These are phyloP conservation scores for Microctonus brassicae DNA, from an alignment of 2,888 invertebrate genomes.

Conservation along the genomic window DNA sequence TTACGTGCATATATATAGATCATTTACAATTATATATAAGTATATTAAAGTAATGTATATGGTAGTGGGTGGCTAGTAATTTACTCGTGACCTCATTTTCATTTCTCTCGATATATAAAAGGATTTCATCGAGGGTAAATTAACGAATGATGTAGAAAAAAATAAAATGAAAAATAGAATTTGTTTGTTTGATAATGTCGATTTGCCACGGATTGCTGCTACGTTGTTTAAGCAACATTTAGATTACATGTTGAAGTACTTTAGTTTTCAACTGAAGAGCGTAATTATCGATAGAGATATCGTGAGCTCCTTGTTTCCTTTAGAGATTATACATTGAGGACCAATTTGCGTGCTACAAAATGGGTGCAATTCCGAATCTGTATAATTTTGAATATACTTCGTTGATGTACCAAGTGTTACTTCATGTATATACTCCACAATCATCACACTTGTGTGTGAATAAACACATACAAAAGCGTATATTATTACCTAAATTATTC, in stretches of 20 bases:
- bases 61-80: conserved; percentile 20
- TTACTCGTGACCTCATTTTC: conserved; percentile 22
- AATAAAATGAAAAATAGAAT: background rate
- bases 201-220: background rate
- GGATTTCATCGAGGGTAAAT: conserved; percentile 1
- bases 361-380: background rate
- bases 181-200: background rate
- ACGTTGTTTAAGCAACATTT: background rate
- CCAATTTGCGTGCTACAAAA: background rate
- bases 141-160: background rate
- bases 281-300: background rate
- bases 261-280: background rate
- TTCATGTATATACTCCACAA: background rate
- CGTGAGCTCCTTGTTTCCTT: background rate
- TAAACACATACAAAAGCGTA: no score
- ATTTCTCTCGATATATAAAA: conserved; percentile 12
- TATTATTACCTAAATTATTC: no score
- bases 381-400: background rate
- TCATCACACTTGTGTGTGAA: background rate
- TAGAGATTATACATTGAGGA: background rate
- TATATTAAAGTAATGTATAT: background rate
- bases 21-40: background rate
- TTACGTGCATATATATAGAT: background rate
- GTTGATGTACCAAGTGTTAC: background rate
- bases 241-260: background rate